Base-by-base conservation (phyloP, 2,113 vertebrate species). In the Lophochroa leadbeateri region DNA sequence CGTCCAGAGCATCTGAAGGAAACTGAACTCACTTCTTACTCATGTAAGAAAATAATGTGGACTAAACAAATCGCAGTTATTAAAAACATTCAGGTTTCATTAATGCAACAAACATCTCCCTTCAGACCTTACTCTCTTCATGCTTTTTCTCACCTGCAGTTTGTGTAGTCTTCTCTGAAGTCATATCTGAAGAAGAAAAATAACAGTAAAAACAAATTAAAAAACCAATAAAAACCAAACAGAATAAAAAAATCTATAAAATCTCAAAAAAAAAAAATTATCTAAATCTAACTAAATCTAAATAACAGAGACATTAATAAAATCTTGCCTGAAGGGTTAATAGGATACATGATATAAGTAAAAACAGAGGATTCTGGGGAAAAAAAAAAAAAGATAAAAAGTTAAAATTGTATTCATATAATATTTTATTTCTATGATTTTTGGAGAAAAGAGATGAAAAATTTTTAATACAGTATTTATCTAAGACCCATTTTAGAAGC, bases 251-350 rank as follows among this genome's bases (percentile, higher is more conserved):
- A 64, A 64, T 68, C 21, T 92, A 49, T 85, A 82, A 92, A 80
- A 72, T 63, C 43, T 63, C 8, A 37, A 72, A 67, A 61, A 61
- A 61, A 61, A 60, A 61, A 61, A 61, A 61, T 7, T 61, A 50
- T 46, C 19, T 71, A 87, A 91, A 64, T 64, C 29, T 63, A 87
- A 80, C 41, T 86, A 96, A 90, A 93, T 92, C 35, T 90, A 96
- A 69, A 15, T 84, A 96, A 90, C 9, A 72, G 25, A 90, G 95
- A 86, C 9, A 57, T 69, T 83, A 96, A 94, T 91, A 97, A 90
- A 80, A 72, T 94, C 92, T 98, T 98, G 97, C 95, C 97, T 96
- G 93, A 75, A 94, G 75, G 90, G 97, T 71, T 97, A 93, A 96
- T 94, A 91, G 92, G 80, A 81, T 81, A 97, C 41, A 93, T 80